A percentile compares a stretch with the other conserved stretches of the same genome.
These are phyloP conservation scores for Cebidichthys violaceus DNA, from an alignment of 2,113 vertebrate species.

Conservation along the genomic window DNA sequence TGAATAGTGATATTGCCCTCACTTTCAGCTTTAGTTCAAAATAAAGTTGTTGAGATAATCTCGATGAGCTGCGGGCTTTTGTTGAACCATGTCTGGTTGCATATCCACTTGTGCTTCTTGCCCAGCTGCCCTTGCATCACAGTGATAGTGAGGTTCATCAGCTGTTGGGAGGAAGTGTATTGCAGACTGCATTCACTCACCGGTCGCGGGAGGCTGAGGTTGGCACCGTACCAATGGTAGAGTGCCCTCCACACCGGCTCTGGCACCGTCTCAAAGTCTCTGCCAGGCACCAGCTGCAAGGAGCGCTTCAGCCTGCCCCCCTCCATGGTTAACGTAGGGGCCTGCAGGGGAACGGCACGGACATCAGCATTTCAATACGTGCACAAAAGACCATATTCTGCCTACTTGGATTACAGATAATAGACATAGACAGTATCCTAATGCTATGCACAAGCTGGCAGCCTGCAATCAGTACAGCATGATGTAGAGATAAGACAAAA, in stretches of 20 bases:
- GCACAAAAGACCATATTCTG: constrained; percentile 30
- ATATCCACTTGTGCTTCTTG: background rate
- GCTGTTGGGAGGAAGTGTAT: background rate
- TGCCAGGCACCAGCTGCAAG: constrained; percentile 84
- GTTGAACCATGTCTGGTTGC: background rate
- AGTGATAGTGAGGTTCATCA: background rate
- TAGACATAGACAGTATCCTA: constrained; percentile 35
- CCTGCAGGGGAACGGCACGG: constrained; percentile 80
- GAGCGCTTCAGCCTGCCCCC: constrained; percentile 92
- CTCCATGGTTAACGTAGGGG: constrained; percentile 95
- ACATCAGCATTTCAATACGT: constrained; percentile 15
- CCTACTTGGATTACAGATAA: constrained; percentile 45
- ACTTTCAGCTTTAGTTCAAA: background rate
- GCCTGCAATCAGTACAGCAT: constrained; percentile 10
- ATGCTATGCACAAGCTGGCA: background rate
- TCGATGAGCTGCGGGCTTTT: background rate
- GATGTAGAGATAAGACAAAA: constrained; percentile 45
- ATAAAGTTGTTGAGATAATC: background rate
- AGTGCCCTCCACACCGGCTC: constrained; percentile 98
- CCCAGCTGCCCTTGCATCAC: background rate
- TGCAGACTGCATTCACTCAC: constrained; percentile 81
- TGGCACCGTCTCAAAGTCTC: constrained; percentile 94
- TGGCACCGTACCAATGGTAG: constrained; percentile 99
- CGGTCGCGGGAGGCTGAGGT: constrained; percentile 94
- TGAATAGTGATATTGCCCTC: background rate